Evolutionary conservation across 2,888 invertebrate genomes (phyloP).

Genomic region (Zygothrica quintamaculata): DNA sequence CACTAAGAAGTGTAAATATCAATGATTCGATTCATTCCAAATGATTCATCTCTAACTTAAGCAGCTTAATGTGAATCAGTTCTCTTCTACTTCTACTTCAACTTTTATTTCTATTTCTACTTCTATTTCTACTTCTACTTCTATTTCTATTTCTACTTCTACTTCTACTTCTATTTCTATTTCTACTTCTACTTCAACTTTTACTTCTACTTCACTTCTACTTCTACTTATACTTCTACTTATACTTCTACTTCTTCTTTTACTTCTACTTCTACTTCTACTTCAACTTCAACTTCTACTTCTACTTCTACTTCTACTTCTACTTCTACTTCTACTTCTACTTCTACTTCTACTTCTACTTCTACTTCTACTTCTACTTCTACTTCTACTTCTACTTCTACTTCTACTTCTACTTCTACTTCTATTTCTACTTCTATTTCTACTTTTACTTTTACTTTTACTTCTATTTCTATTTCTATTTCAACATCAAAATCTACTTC

Average conservation of each 20-base stretch:
- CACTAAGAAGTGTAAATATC: no score
- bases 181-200: slow-evolving; percentile 1
- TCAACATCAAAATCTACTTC: no score
- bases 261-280: slow-evolving; percentile 2
- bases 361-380: slow-evolving; percentile 2
- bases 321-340: slow-evolving; percentile 2
- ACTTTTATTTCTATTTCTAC: background rate
- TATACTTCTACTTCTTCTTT: background rate
- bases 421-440: background rate
- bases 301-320: slow-evolving; percentile 2
- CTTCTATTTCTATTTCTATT: background rate
- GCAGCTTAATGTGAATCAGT: no score
- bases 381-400: background rate
- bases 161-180: slow-evolving; percentile 1
- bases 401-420: background rate
- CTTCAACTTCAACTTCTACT: slow-evolving; percentile 1
- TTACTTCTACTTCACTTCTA: slow-evolving; percentile 1
- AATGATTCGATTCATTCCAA: no score
- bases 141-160: background rate
- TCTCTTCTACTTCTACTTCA: no score
- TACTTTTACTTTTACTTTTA: background rate
- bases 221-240: slow-evolving; percentile 1
- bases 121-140: background rate
- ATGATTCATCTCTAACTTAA: no score
- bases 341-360: slow-evolving; percentile 2